Evolutionary conservation across 2,888 invertebrate species (phyloP), one percentile per base, ranked within the genome.

Genomic region (Acrobasis consociella): DNA sequence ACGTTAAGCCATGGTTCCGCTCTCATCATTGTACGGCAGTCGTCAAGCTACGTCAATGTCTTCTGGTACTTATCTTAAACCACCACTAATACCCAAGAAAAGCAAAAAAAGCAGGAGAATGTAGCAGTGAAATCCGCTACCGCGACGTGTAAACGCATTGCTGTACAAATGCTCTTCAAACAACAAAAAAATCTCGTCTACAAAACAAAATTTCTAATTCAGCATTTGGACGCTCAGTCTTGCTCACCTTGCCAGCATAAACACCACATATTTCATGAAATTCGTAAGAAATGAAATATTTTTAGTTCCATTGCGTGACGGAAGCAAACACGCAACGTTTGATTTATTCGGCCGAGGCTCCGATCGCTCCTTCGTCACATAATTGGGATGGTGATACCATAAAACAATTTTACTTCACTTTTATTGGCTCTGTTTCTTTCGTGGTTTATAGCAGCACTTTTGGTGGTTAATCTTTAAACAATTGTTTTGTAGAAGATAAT

Each of bases 241-340:
- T 60, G 70, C 66, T 69, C 66, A 74, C 73, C 73, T 70, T 62
- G 58, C 61, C 64, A 60, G 62, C 63, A 42, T 64, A 68, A 67
- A 63, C 56, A 60, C 72, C 68, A 75, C 73, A 79, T 79, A 83
- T 82, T 83, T 80, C 73, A 81, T 71, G 67, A 75, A 76, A 81
- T 81, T 73, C 74, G 69, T 61, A 71, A 72, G 70, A 69, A 72
- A 74, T 70, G 67, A 73, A 70, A 65, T 53, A 59, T 61, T 62
- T 65, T 67, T 74, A 81, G 74, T 79, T 78, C 71, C 77, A 78
- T 87, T 83, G 89, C 89, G 87, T 89, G 88, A 81, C 82, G 66
- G 71, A 72, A 74, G 63, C 69, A 60, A 68, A 67, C 88, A 87
- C 87, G 86, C 89, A 76, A 87, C 75, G 81, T 82, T 80, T 80